These are phyloP conservation scores for Enteromius afrohamiltoni DNA, from an alignment of 2,797 vertebrate genomes.

Conservation along the genomic window DNA sequence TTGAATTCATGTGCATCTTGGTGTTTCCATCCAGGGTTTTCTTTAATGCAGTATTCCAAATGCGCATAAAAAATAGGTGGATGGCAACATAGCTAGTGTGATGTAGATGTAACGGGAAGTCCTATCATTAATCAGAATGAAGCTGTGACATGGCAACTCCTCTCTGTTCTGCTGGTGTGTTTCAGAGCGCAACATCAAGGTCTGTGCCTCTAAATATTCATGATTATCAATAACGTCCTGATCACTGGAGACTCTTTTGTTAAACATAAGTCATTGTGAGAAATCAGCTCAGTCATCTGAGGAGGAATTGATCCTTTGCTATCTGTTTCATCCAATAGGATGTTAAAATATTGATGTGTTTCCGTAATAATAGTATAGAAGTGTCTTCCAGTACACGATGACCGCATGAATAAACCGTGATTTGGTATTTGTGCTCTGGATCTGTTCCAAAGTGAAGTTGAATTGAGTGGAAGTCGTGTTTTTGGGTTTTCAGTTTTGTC, in stretches of 20 bases:
- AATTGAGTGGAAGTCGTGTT: neutral
- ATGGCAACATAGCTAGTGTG: neutral
- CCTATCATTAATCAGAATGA: constrained; percentile 25
- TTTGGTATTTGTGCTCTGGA: neutral
- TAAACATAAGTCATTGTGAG: constrained; percentile 1
- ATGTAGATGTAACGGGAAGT: constrained; percentile 20
- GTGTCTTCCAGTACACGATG: neutral
- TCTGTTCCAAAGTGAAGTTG: neutral
- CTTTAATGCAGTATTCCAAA: no score
- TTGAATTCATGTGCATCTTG: no score
- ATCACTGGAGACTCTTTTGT: constrained; percentile 16
- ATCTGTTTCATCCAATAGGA: neutral
- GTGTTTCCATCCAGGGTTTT: no score
- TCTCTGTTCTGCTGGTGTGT: constrained; percentile 17
- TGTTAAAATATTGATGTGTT: neutral
- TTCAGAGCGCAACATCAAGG: constrained; percentile 26
- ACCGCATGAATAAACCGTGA: neutral
- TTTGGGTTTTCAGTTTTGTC: neutral
- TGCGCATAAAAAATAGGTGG: no score
- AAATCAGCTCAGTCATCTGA: neutral
- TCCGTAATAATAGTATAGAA: neutral
- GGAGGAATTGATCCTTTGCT: constrained; percentile 17
- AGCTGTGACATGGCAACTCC: constrained; percentile 20
- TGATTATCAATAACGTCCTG: constrained; percentile 29
- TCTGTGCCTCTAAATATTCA: constrained; percentile 32